A percentile compares a stretch with the other conserved stretches of the same genome.
These are phyloP conservation scores for Hycleus phaleratus DNA, from an alignment of 1,140 invertebrate genomes.

Conservation along the genomic window DNA sequence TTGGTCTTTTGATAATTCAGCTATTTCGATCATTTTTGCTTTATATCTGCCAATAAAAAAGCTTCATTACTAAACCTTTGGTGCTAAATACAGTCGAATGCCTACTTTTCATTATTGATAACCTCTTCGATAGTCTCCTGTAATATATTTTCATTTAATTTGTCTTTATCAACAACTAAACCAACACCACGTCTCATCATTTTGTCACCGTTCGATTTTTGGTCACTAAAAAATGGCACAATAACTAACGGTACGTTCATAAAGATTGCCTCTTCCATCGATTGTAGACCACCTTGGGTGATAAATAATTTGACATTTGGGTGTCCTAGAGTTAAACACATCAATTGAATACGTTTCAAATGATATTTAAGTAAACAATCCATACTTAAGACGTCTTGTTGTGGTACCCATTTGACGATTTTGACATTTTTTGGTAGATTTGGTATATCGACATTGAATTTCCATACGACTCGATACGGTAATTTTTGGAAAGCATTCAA, in stretches of 20 bases:
- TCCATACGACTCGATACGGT: conserved; percentile 43
- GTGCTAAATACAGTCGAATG: too few species aligned
- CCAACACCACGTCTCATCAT: conserved; percentile 25
- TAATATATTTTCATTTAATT: conserved; percentile 13
- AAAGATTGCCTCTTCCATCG: conserved; percentile 22
- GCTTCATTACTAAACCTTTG: too few species aligned
- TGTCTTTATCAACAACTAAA: conserved; percentile 12
- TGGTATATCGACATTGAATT: conserved; percentile 35
- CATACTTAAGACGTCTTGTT: conserved; percentile 45
- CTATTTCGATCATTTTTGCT: too few species aligned
- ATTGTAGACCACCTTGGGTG: not conserved
- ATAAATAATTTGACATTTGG: too few species aligned
- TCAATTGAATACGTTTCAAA: too few species aligned
- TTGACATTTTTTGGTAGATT: conserved; percentile 39
- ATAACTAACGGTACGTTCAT: conserved; percentile 44
- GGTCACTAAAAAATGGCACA: conserved; percentile 37
- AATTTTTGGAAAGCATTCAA: conserved; percentile 32
- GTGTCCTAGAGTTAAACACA: too few species aligned
- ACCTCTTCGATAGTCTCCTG: conserved; percentile 19
- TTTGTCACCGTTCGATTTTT: conserved; percentile 26
- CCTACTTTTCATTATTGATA: not conserved
- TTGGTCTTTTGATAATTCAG: too few species aligned
- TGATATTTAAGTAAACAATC: not conserved
- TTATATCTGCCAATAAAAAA: too few species aligned
- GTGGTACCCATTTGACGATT: conserved; percentile 45